Base-by-base conservation (phyloP, 2,888 invertebrate genomes). In the Apotomis betuletana region DNA sequence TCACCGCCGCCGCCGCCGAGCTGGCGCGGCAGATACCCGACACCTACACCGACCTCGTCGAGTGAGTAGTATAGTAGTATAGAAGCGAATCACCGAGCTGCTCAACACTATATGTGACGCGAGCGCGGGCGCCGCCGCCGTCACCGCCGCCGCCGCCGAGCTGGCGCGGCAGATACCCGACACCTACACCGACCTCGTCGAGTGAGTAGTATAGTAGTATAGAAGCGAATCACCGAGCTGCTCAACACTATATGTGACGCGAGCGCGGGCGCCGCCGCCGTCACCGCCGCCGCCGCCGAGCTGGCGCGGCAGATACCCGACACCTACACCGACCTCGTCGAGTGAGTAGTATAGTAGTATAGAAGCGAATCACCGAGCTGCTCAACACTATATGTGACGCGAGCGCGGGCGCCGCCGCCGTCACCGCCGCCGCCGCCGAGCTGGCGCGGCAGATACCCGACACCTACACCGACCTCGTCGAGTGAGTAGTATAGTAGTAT, bases 41-140 rank as follows among this genome's bases (percentile, higher is more conserved):
- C 13, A 49, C 49, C 4, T 59, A 67, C 38, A 38, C 57, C 38
- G 58, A 58, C 38, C 13, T 67, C 8, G 58, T 49, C 6, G 67
- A 67, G 67, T 67, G 36, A 67, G 58, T 67, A 44, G 36, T 36
- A 41, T 6, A n/a, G n/a, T n/a, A n/a, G n/a, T n/a, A n/a, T n/a
- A 75, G 67, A 51, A 59, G 13, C 57, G 51, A 1, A 57, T 67
- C 5, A 49, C 46, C 12, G 71, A 72, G 55, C 58, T 74, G 44
- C 27, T 73, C 44, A 44, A 51, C 13, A 41, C 6, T 3, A 36
- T 15, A 13, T 3, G 51, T 9, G 58, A 60, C 6, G 46, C 60
- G n/a, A 46, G 52, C 10, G 44, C 55, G 9, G 60, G 38, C 2
- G 54, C 61, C 13, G 74, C 41, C 15, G 64, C 64, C 44, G 70